phyloP scores from a whole-genome alignment of 2,797 vertebrate genomes.

The Hoplostethus mediterraneus region DNA sequence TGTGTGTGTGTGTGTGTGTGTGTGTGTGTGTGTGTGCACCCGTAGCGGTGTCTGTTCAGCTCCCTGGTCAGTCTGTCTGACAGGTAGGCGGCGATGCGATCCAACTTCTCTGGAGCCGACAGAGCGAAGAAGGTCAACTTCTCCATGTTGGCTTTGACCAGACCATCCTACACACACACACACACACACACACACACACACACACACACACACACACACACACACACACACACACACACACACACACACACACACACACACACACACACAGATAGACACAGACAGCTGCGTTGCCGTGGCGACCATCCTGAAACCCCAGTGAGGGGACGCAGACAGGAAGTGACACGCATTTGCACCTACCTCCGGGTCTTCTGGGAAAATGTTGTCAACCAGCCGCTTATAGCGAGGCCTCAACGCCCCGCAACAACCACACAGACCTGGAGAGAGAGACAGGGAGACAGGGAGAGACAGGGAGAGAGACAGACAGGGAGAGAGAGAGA shows the following conservation, averaged over 20 bases:
- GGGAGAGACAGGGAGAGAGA: neutral
- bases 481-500: neutral
- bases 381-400: constrained; percentile 94
- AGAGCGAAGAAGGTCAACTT: constrained; percentile 96
- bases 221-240: constrained; percentile 18
- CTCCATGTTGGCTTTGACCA: constrained; percentile 97
- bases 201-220: constrained; percentile 25
- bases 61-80: constrained; percentile 92
- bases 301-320: too few species aligned
- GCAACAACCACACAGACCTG: constrained; percentile 93
- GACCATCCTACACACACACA: constrained; percentile 86
- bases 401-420: constrained; percentile 92
- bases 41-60: constrained; percentile 92
- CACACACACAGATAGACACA: neutral
- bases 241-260: constrained; percentile 24
- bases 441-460: neutral
- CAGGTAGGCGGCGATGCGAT: constrained; percentile 93
- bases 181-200: constrained; percentile 23
- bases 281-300: neutral
- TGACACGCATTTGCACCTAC: constrained; percentile 62
- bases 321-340: neutral
- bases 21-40: constrained; percentile 73
- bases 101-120: constrained; percentile 94
- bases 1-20: constrained; percentile 2
- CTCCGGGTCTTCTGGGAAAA: constrained; percentile 93